Conservation (phyloP, 1,140 invertebrate genomes). For the Conus ventricosus region DNA sequence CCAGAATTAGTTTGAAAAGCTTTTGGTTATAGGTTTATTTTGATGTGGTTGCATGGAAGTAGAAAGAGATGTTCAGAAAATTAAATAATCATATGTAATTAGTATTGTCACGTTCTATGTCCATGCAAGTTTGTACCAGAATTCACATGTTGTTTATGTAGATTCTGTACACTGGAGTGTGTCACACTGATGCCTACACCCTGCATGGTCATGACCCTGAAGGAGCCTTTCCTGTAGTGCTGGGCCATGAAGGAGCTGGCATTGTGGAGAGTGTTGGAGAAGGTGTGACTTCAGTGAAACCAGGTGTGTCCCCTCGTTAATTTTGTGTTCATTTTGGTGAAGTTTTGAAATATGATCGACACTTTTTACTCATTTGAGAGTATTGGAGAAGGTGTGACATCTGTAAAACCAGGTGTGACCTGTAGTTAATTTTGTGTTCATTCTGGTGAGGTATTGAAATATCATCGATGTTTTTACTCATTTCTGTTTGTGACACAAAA, state of each 20-base stretch:
- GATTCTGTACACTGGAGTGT: conserved; percentile 91
- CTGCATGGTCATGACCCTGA: conserved; percentile 94
- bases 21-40: too few species aligned
- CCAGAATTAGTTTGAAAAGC: too few species aligned
- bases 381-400: conserved; percentile 92
- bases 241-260: conserved; percentile 86
- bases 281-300: conserved; percentile 90
- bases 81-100: too few species aligned
- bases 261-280: conserved; percentile 97
- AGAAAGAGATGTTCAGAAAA: too few species aligned
- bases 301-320: conserved; percentile 77
- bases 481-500: too few species aligned
- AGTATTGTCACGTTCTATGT: too few species aligned
- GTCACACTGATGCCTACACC: conserved; percentile 98
- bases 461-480: too few species aligned
- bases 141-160: conserved; percentile 8
- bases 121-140: background rate
- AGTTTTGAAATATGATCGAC: background rate
- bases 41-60: too few species aligned
- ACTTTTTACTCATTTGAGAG: conserved; percentile 82
- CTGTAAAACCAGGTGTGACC: conserved; percentile 83
- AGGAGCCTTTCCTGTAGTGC: conserved; percentile 92
- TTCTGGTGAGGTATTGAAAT: too few species aligned
- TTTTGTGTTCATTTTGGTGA: background rate
- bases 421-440: too few species aligned